Percentiles rank a stretch among this genome's conserved stretches.
Evolutionary conservation across 2,797 vertebrate species (phyloP).

Genomic region (Acanthornis magna): DNA sequence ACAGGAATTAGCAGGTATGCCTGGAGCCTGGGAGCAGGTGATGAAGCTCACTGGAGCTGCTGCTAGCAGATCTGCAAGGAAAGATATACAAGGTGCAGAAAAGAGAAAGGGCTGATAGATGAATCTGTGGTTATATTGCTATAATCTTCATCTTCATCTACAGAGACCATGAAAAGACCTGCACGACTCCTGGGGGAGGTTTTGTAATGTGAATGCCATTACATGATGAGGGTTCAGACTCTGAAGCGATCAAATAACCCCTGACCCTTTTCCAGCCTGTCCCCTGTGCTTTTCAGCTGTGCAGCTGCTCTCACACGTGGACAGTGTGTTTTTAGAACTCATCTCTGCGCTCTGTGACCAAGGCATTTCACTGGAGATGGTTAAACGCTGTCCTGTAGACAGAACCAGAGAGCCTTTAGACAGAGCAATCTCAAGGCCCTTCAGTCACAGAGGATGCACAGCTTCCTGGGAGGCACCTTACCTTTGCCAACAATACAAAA

Average conservation of each 20-base stretch:
- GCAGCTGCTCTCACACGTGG: neutral
- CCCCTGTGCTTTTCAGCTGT: neutral
- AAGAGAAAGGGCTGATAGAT: neutral
- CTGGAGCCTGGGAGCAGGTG: neutral
- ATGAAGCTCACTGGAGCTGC: neutral
- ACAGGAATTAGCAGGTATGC: neutral
- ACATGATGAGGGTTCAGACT: neutral
- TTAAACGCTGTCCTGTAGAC: neutral
- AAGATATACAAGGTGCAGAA: neutral
- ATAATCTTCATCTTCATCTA: neutral
- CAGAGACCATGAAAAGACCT: neutral
- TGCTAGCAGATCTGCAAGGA: neutral
- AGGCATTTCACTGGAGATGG: neutral
- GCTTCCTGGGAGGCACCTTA: neutral
- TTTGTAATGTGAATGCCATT: neutral
- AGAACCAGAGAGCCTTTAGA: neutral
- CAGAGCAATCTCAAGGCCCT: neutral
- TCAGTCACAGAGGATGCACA: neutral
- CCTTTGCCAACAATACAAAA: neutral
- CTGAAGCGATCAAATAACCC: neutral
- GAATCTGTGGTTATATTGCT: neutral
- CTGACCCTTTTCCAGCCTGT: neutral
- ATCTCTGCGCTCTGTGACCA: neutral
- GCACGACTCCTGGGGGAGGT: neutral
- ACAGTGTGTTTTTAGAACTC: neutral